Evolutionary conservation across 2,888 invertebrate species (phyloP), one percentile per base, ranked within the genome.

Genomic region (Acrobasis consociella): DNA sequence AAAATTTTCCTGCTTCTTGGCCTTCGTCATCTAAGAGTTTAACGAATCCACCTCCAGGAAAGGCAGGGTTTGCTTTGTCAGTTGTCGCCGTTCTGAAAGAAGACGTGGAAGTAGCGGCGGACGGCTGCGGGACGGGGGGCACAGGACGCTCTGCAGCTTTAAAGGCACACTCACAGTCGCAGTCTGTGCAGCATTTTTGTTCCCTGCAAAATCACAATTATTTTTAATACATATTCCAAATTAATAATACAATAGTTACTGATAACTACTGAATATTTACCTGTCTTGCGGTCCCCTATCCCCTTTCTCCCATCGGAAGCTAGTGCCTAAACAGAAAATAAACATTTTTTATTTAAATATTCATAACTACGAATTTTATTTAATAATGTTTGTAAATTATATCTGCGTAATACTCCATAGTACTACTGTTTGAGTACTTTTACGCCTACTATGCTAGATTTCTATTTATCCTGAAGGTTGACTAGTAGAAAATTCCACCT

Each of bases 1-100:
- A 90, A 67, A 92, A 87, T 69, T 91, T 88, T 1, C 85, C 87
- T 9, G 85, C 71, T 60, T 86, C 88, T 50, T 83, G 76, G 1
- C 80, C 84, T 3, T 69, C 76, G 49, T 86, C 81, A 42, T 86
- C 83, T 8, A 87, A 62, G 9, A 90, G 68, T 68, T 87, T 87
- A 42, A 90, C 75, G 65, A 74, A 83, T 16, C 81, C 83, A 50
- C 71, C 74, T 51, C 83, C 81, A n/a, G 77, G 65, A 10, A 65
- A n/a, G 11, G 65, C 65, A 61, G 64, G 67, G 61, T 52, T 70
- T 2, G 67, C 65, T 72, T 82, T 82, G 46, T 81, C 78, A 59
- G 78, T 81, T 1, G 69, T 66, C 9, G 83, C 80, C 13, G 85
- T 83, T 66, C 76, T 82, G 53, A 83, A 83, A 0, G 89, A 86